Evolutionary conservation across 2,113 vertebrate species (phyloP), one percentile per base, ranked within the genome.

Genomic region (Thunnus maccoyii): DNA sequence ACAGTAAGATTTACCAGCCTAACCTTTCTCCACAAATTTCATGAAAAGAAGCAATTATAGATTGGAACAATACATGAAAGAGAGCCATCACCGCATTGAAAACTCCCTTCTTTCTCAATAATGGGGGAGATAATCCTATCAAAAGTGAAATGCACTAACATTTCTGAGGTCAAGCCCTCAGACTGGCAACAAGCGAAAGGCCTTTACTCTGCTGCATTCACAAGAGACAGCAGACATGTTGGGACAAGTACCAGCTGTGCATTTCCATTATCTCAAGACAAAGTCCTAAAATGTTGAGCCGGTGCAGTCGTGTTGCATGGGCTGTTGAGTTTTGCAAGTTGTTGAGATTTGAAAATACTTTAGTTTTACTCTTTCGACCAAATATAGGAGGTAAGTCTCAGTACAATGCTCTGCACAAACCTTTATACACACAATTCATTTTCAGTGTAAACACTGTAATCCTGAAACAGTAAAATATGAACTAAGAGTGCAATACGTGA

Each of bases 1-100:
- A 85, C 83, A 81, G 65, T 87, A 86, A 78, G 60, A 79, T 88
- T 87, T 79, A 83, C 58, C 67, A 64, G 55, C 82, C 67, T 86
- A 86, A 88, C 76, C 85, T 90, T 92, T 86, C 22, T 57, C 47
- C 74, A 72, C 70, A 60, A 88, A 86, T 91, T 65, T 81, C 86
- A 87, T 90, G 86, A 93, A 94, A 86, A 88, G 91, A 94, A 94
- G 91, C 92, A 93, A 95, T 95, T 95, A 95, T 92, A 94, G 91
- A 91, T 91, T 91, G 88, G 84, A 87, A 92, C 86, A 92, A 90
- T 84, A 76, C 85, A 91, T 89, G 87, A 94, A 89, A 90, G 84
- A 90, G 73, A 90, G 71, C 76, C 83, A 82, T 86, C 56, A 36
- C 73, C 60, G 69, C 89, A 78, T 74, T 64, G 87, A 68, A 55